Evolutionary conservation across 2,797 vertebrate species (phyloP).

Genomic region (Cuculus canorus): DNA sequence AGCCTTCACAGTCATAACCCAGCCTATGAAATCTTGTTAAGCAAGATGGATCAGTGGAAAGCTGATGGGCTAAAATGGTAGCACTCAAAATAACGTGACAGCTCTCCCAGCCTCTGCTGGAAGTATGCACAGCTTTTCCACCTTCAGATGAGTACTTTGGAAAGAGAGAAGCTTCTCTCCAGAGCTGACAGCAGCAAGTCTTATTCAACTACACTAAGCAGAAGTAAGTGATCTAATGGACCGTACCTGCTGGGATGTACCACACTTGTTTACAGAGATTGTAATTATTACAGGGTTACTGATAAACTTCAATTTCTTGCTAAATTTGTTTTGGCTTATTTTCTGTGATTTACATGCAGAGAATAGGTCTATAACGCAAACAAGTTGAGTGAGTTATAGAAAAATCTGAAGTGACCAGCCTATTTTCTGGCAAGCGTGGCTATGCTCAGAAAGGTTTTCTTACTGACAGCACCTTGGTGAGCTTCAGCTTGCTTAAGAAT

Average conservation of each 20-base stretch:
- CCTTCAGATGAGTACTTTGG: background rate
- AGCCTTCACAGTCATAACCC: background rate
- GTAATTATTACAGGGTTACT: background rate
- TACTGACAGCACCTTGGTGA: background rate
- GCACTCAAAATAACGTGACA: rapidly evolving
- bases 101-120: background rate
- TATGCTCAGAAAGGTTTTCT: background rate
- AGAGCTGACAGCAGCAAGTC: background rate
- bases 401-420: background rate
- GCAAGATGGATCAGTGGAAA: background rate
- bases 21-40: background rate
- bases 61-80: background rate
- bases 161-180: background rate
- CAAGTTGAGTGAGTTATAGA: background rate
- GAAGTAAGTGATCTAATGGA: background rate
- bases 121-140: background rate
- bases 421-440: background rate
- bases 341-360: background rate
- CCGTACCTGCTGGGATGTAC: background rate
- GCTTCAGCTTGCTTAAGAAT: background rate
- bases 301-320: background rate
- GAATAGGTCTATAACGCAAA: background rate
- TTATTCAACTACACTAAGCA: background rate
- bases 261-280: background rate
- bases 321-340: background rate